Evolutionary conservation across 2,113 vertebrate species (phyloP).

Genomic region (Andinoacara biseriatus): DNA sequence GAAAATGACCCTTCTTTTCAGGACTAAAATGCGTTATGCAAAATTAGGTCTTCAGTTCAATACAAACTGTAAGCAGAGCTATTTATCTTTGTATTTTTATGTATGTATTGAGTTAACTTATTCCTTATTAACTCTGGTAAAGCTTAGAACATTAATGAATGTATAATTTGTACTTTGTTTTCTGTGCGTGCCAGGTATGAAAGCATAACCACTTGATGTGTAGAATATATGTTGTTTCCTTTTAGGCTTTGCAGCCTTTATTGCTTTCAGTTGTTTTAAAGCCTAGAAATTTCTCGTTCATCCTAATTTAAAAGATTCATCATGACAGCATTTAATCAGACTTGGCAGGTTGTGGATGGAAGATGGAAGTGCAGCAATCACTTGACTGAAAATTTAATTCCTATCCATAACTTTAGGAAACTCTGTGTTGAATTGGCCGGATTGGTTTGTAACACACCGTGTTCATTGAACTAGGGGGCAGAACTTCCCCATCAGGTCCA

Average conservation of each 20-base stretch:
- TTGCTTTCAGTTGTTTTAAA: background rate
- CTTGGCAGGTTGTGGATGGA: background rate
- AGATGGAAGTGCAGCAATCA: conserved; percentile 25
- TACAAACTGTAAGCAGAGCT: background rate
- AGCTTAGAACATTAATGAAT: conserved; percentile 20
- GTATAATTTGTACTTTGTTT: background rate
- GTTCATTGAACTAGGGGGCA: conserved; percentile 46
- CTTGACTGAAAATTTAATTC: conserved; percentile 47
- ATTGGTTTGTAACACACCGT: conserved; percentile 51
- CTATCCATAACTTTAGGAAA: conserved; percentile 32
- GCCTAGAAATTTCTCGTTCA: background rate
- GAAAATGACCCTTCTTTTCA: background rate
- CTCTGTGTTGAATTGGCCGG: conserved; percentile 55
- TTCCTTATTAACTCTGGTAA: background rate
- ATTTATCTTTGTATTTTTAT: conserved; percentile 5
- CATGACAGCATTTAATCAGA: conserved; percentile 29
- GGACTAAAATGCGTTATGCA: background rate
- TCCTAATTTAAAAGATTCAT: conserved; percentile 16
- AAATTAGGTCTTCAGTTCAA: background rate
- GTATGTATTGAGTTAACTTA: conserved; percentile 12
- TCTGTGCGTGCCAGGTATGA: background rate
- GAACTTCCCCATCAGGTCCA: conserved; percentile 46
- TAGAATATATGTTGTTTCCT: background rate
- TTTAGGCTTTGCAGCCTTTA: background rate
- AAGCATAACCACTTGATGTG: background rate